Percentiles rank a stretch among this genome's conserved stretches.
phyloP scores from a whole-genome alignment of 2,113 vertebrate species.

The Leiothrix lutea region DNA sequence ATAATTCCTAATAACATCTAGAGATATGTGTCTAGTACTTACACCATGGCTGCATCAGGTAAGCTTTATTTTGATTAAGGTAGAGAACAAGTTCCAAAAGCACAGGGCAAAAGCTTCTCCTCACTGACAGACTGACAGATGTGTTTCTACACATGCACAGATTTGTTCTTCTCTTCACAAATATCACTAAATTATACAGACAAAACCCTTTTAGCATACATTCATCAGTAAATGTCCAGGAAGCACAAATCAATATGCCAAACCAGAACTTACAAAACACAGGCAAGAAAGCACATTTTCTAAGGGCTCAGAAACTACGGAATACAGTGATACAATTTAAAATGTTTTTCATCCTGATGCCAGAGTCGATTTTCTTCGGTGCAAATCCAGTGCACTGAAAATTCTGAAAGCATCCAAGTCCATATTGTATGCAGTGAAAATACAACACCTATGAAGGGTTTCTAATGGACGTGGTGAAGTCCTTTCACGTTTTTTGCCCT shows the following conservation, averaged over 20 bases:
- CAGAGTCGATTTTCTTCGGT: background rate
- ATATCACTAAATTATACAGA: background rate
- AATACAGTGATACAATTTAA: background rate
- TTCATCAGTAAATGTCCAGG: background rate
- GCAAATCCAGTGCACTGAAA: background rate
- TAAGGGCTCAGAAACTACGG: background rate
- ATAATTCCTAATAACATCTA: background rate
- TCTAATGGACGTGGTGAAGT: background rate
- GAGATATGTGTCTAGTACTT: rapidly evolving
- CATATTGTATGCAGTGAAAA: background rate
- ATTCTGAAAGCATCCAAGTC: background rate
- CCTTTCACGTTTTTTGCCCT: background rate
- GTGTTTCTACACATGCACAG: background rate
- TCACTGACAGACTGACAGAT: background rate
- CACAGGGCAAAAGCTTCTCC: background rate
- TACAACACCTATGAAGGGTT: background rate
- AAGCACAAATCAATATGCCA: background rate
- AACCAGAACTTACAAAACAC: background rate
- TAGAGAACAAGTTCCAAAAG: background rate
- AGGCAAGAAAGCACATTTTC: background rate
- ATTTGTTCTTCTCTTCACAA: background rate
- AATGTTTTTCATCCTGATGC: background rate
- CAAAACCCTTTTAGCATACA: background rate
- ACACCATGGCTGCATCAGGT: background rate
- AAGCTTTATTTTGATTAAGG: slow-evolving; percentile 9